Percentiles rank a stretch among this genome's conserved stretches.
phyloP scores from a whole-genome alignment of 2,797 vertebrate species.

The Botia kubotai region DNA sequence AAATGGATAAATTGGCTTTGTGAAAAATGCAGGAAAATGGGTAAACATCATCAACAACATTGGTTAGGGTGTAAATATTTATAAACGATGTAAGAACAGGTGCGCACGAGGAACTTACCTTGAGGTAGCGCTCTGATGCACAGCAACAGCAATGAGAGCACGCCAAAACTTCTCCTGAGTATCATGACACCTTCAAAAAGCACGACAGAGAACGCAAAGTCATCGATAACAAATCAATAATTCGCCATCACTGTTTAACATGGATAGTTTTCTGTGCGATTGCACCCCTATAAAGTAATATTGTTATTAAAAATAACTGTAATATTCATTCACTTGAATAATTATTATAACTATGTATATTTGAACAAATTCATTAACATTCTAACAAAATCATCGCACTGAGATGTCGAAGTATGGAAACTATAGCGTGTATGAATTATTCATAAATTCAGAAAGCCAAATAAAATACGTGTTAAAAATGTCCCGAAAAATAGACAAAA shows the following conservation, averaged over 20 bases:
- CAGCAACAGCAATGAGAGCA: conserved; percentile 78
- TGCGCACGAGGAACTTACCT: conserved; percentile 75
- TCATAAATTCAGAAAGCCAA: not conserved
- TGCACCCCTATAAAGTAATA: not conserved
- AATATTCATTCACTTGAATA: not conserved
- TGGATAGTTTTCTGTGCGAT: not conserved
- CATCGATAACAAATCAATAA: too few species aligned
- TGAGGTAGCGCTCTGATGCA: conserved; percentile 77
- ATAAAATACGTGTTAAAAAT: not conserved
- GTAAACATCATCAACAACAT: not conserved
- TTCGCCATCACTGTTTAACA: too few species aligned
- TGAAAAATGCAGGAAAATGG: not conserved
- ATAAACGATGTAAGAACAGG: not conserved
- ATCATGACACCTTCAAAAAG: conserved; percentile 82
- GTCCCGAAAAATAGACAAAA: not conserved
- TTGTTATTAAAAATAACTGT: too few species aligned
- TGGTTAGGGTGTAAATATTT: not conserved
- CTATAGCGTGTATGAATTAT: not conserved
- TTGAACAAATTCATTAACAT: not conserved
- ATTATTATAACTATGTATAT: too few species aligned
- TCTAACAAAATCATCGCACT: not conserved
- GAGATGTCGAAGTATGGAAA: not conserved
- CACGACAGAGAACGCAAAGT: conserved; percentile 40
- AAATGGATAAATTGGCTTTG: conserved; percentile 1
- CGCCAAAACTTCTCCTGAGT: conserved; percentile 78